phyloP scores from a whole-genome alignment of 37 sponge, comb jelly and placozoan genomes.

The Geodia barretti region DNA sequence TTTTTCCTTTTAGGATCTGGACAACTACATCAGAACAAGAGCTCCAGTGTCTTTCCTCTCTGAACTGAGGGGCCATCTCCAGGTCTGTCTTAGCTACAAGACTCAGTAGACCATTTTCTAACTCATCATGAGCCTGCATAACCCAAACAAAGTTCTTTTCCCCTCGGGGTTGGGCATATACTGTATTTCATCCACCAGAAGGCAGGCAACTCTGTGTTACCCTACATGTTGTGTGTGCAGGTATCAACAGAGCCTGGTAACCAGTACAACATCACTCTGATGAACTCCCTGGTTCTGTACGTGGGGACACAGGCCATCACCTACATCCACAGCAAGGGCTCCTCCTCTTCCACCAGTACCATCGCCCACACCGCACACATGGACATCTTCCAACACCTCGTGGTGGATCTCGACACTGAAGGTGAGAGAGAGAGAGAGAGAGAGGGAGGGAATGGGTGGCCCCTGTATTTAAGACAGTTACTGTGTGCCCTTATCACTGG shows the following conservation, averaged over 20 bases:
- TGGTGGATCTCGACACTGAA: slow-evolving; percentile 96
- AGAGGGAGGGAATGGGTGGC: neutral
- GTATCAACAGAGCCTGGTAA: slow-evolving; percentile 81
- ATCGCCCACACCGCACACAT: slow-evolving; percentile 96
- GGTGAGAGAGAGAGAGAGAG: slow-evolving; percentile 59
- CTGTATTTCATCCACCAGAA: too few species aligned
- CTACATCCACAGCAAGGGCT: slow-evolving; percentile 75
- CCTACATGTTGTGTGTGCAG: slow-evolving; percentile 59
- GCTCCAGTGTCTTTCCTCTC: slow-evolving; percentile 92
- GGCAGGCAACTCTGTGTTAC: too few species aligned
- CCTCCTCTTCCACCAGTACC: slow-evolving; percentile 79
- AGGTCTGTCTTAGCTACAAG: too few species aligned
- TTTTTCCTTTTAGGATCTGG: slow-evolving; percentile 67
- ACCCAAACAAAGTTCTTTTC: too few species aligned
- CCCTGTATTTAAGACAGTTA: too few species aligned
- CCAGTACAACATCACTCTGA: slow-evolving; percentile 91
- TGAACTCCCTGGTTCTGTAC: slow-evolving; percentile 95
- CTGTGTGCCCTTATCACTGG: too few species aligned
- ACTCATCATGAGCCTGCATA: too few species aligned
- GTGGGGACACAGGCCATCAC: slow-evolving; percentile 95
- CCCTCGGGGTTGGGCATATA: too few species aligned
- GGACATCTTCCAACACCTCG: slow-evolving; percentile 94
- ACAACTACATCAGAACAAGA: slow-evolving; percentile 84
- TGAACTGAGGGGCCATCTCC: slow-evolving; percentile 81
- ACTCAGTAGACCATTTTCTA: too few species aligned